Percentiles rank a stretch among this genome's conserved stretches.
Conservation (phyloP, 2,888 invertebrate genomes). For the Campaea margaritaria region DNA sequence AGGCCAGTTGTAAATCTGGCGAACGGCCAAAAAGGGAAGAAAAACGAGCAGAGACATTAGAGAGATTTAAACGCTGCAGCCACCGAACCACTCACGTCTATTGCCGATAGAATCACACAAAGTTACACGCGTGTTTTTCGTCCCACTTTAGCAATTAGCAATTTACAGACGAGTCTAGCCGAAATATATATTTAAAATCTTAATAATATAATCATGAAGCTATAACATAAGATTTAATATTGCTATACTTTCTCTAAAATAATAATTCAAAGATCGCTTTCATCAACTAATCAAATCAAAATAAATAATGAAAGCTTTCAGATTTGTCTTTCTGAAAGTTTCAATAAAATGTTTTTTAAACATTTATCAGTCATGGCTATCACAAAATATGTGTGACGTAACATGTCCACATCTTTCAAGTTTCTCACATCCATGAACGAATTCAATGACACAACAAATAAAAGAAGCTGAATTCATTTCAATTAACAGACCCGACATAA, state of each 20-base stretch:
- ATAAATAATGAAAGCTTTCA: not conserved
- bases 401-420: constrained; percentile 16
- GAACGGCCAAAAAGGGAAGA: constrained; percentile 58
- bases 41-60: constrained; percentile 56
- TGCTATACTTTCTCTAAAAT: constrained; percentile 25
- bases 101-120: constrained; percentile 46
- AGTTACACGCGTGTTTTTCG: constrained; percentile 28
- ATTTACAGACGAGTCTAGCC: constrained; percentile 18
- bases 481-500: constrained; percentile 57
- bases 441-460: constrained; percentile 50
- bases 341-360: not conserved
- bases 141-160: constrained; percentile 34
- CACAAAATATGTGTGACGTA: constrained; percentile 11
- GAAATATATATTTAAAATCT: constrained; percentile 9
- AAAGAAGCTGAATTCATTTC: constrained; percentile 58
- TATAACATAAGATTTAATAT: constrained; percentile 3
- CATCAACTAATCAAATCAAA: constrained; percentile 21
- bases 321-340: constrained; percentile 2
- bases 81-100: constrained; percentile 45
- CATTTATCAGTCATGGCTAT: not conserved
- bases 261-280: constrained; percentile 27
- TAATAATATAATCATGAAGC: constrained; percentile 7
- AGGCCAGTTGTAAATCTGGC: constrained; percentile 65
- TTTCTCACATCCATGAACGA: constrained; percentile 44
- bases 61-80: constrained; percentile 53